Evolutionary conservation across 1,140 invertebrate species (phyloP), one percentile per base, ranked within the genome.

Genomic region (Tetraneura akinire): DNA sequence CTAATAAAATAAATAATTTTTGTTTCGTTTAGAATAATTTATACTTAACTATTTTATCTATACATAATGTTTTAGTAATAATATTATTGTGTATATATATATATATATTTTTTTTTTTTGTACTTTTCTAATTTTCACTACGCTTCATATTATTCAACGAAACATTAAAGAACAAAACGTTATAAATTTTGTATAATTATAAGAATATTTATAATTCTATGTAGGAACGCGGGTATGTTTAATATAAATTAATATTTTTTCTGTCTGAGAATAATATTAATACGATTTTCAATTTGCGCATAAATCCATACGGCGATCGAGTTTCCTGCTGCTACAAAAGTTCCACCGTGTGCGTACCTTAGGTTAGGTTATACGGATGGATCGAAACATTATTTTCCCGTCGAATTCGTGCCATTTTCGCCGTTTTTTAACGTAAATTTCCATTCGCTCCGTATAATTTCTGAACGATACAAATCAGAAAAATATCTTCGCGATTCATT

Each of bases 121-220:
- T 66, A 45, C 47, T 66, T 70, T 70, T 51, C 45, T 51, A 51
- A 51, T 51, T 70, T 70, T 49, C 66, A 70, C 66, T 47, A 18
- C 21, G 42, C 66, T 26, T 47, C 23, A 47, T 23, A 47, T 70
- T n/a, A n/a, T n/a, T n/a, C n/a, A n/a, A n/a, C n/a, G n/a, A n/a
- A n/a, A n/a, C n/a, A n/a, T n/a, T 26, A 18, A 21, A 1, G 45
- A 1, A 45, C 49, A 51, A 37, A 26, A 71, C 9, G 47, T 71
- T 49, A 51, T 42, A 66, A 49, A 29, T 18, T n/a, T 26, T 49
- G 14, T 49, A 51, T 49, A 51, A 51, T 49, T n/a, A n/a, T n/a
- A n/a, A n/a, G n/a, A n/a, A n/a, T n/a, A n/a, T n/a, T n/a, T n/a
- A n/a, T n/a, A n/a, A n/a, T n/a, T n/a, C n/a, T n/a, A 37, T 49